These are phyloP conservation scores for Rhineura floridana DNA, from an alignment of 2,113 vertebrate genomes.

Conservation along the genomic window DNA sequence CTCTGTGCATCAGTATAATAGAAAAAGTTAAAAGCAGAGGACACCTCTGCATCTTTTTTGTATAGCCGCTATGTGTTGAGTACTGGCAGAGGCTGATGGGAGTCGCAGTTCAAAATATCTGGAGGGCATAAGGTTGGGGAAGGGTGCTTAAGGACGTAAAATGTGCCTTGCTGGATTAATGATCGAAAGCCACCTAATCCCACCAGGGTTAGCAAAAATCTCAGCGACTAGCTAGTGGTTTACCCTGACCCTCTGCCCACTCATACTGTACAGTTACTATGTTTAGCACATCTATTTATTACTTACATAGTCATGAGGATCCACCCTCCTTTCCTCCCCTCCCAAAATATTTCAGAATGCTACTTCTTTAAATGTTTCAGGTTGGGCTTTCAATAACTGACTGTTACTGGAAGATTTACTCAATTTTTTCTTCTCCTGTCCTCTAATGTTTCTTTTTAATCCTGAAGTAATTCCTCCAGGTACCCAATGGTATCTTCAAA, in stretches of 20 bases:
- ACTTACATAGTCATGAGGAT: not conserved
- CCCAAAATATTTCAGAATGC: too few species aligned
- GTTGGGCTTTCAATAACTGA: not conserved
- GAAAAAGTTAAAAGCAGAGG: too few species aligned
- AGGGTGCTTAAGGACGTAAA: not conserved
- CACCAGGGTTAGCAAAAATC: not conserved
- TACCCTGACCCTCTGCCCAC: not conserved
- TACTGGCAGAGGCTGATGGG: too few species aligned
- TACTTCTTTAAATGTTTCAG: not conserved
- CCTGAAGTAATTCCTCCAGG: slow-evolving; percentile 7
- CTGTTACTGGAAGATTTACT: not conserved
- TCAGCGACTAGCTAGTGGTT: not conserved
- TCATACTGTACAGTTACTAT: not conserved
- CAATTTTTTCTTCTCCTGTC: too few species aligned
- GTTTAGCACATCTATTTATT: not conserved
- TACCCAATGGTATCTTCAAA: not conserved
- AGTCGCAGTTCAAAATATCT: too few species aligned
- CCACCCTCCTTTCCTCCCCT: not conserved
- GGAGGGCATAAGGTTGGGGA: too few species aligned
- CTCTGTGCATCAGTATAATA: too few species aligned
- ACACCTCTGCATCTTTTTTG: too few species aligned
- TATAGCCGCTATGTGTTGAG: too few species aligned
- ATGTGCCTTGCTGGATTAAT: not conserved
- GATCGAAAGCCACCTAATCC: not conserved
- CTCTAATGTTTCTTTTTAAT: too few species aligned